Percentiles rank a stretch among this genome's conserved stretches.
Conservation (phyloP, 2,113 vertebrate genomes). For the Delphinapterus leucas region DNA sequence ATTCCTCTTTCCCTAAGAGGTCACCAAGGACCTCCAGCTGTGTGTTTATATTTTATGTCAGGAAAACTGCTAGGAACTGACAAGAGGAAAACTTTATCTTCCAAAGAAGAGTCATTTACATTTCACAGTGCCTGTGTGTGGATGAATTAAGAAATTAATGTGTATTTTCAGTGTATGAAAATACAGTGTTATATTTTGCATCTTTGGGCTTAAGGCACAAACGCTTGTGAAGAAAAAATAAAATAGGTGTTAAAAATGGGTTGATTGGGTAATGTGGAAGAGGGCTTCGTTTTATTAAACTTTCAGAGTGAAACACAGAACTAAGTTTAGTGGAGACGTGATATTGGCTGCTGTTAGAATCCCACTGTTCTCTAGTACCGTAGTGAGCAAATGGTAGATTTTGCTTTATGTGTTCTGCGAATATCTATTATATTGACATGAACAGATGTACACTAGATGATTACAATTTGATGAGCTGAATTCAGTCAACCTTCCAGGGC, state of each 20-base stretch:
- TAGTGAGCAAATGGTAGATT: not conserved
- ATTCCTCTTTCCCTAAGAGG: not conserved
- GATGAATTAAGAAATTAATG: not conserved
- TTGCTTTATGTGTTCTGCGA: not conserved
- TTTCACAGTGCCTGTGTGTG: not conserved
- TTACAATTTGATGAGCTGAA: not conserved
- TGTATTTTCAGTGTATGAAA: not conserved
- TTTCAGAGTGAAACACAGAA: not conserved
- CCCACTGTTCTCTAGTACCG: not conserved
- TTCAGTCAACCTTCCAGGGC: not conserved
- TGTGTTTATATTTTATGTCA: not conserved
- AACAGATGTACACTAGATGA: not conserved
- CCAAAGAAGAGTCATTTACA: not conserved
- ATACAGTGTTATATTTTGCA: not conserved
- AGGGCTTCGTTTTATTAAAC: not conserved
- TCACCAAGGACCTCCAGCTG: not conserved
- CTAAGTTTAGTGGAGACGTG: not conserved
- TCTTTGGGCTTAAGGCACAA: not conserved
- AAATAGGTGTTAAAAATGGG: not conserved
- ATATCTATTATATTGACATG: not conserved
- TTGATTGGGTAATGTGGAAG: not conserved
- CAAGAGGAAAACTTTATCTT: not conserved
- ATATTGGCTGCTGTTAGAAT: not conserved
- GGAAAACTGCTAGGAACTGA: not conserved
- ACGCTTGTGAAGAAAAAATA: not conserved